Percentiles rank a stretch among this genome's conserved stretches.
Conservation (phyloP, 2,113 vertebrate species). For the Festucalex cinctus region DNA sequence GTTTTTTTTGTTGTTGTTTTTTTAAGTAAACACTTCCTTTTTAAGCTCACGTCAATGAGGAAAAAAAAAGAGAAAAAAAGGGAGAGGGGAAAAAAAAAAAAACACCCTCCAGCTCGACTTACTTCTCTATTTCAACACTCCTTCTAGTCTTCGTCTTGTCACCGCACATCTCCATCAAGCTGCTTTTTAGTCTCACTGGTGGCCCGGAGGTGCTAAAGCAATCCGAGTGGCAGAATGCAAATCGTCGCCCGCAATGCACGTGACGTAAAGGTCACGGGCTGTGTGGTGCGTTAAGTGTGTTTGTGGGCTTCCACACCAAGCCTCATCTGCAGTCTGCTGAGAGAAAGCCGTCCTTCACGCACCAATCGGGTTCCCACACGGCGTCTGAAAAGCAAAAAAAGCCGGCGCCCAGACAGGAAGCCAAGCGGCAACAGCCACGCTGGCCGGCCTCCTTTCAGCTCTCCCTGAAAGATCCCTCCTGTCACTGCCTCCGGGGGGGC, state of each 20-base stretch:
- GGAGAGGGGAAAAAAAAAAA: slow-evolving; percentile 63
- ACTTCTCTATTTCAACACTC: slow-evolving; percentile 50
- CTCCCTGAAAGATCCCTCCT: slow-evolving; percentile 51
- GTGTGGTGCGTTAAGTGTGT: slow-evolving; percentile 21
- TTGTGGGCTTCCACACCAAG: slow-evolving; percentile 39
- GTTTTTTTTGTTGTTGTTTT: too few species aligned
- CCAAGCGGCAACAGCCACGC: slow-evolving; percentile 25
- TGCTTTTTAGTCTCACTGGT: slow-evolving; percentile 24
- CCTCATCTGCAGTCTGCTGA: slow-evolving; percentile 60
- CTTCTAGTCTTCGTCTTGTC: slow-evolving; percentile 37
- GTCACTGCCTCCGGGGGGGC: slow-evolving; percentile 33
- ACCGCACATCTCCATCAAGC: slow-evolving; percentile 31
- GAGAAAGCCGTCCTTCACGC: slow-evolving; percentile 37
- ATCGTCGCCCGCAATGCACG: not conserved
- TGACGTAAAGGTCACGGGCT: not conserved
- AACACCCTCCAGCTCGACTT: slow-evolving; percentile 45
- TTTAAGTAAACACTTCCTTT: slow-evolving; percentile 15
- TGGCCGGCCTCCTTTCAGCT: slow-evolving; percentile 39
- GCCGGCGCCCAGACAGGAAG: slow-evolving; percentile 33
- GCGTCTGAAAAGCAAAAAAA: slow-evolving; percentile 54
- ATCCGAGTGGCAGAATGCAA: slow-evolving; percentile 21
- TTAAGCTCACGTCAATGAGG: not conserved
- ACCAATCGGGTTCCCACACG: slow-evolving; percentile 32
- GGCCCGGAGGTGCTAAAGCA: slow-evolving; percentile 25
- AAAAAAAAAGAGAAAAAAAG: slow-evolving; percentile 64